A percentile compares a stretch with the other conserved stretches of the same genome.
These are phyloP conservation scores for Cebidichthys violaceus DNA, from an alignment of 2,113 vertebrate genomes.

Conservation along the genomic window DNA sequence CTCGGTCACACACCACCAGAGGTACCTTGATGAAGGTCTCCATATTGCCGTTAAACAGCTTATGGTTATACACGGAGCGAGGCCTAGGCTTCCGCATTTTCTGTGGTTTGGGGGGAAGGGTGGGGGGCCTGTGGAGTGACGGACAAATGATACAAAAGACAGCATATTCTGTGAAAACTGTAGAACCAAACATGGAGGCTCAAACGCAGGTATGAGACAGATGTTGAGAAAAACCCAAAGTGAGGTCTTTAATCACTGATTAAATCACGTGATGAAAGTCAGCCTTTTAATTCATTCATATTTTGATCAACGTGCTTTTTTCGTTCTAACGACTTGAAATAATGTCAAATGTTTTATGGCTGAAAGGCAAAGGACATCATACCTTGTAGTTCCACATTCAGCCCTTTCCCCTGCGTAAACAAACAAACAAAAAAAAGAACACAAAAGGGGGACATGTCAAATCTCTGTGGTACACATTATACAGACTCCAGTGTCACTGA, in stretches of 20 bases:
- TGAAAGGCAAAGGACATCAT: constrained; percentile 70
- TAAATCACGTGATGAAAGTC: constrained; percentile 15
- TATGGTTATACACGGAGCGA: constrained; percentile 98
- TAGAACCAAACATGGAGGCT: constrained; percentile 11
- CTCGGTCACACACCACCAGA: constrained; percentile 81
- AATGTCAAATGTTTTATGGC: constrained; percentile 11
- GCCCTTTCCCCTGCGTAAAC: constrained; percentile 91
- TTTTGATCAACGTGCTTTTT: too few species aligned
- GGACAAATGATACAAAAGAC: constrained; percentile 81
- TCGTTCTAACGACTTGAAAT: neutral
- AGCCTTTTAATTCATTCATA: constrained; percentile 45
- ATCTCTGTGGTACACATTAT: constrained; percentile 53
- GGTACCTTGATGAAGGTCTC: constrained; percentile 99
- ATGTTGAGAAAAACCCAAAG: constrained; percentile 27
- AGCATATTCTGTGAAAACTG: constrained; percentile 65
- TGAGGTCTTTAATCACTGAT: constrained; percentile 21
- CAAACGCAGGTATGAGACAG: constrained; percentile 7
- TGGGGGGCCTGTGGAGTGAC: constrained; percentile 93
- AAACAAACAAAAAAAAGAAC: too few species aligned
- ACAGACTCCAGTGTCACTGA: constrained; percentile 50
- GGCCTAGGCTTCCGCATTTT: constrained; percentile 99
- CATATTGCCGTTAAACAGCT: constrained; percentile 99
- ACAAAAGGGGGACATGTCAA: constrained; percentile 59
- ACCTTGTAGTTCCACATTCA: constrained; percentile 98
- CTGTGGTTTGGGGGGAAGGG: constrained; percentile 99